Evolutionary conservation across 2,888 invertebrate species (phyloP).

Genomic region (Craniophora ligustri): DNA sequence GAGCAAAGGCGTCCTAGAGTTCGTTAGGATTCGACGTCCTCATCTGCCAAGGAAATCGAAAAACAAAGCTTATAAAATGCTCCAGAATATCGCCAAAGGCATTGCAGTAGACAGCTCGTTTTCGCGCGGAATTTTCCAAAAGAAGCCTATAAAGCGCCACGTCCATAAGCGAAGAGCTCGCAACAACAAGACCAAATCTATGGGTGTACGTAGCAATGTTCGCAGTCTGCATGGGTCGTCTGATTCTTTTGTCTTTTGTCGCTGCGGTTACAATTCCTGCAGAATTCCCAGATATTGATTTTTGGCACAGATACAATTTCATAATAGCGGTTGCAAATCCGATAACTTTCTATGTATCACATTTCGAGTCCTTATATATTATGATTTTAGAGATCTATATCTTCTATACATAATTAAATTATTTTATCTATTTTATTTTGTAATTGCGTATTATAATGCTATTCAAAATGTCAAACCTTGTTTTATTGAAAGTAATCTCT

Average conservation of each 20-base stretch:
- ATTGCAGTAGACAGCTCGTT: conserved; percentile 3
- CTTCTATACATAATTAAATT: conserved; percentile 9
- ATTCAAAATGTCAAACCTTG: background rate
- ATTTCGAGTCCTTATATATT: conserved; percentile 2
- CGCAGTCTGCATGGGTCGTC: conserved; percentile 26
- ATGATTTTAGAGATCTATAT: conserved; percentile 1
- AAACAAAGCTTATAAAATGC: conserved; percentile 52
- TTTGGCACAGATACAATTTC: background rate
- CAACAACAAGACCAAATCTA: conserved; percentile 15
- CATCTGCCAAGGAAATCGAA: conserved; percentile 60
- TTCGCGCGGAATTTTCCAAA: conserved; percentile 3
- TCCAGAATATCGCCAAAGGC: conserved; percentile 53
- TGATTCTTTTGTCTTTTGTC: conserved; percentile 28
- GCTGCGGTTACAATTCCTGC: conserved; percentile 29
- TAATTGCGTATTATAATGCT: conserved; percentile 11
- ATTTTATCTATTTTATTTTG: conserved; percentile 7
- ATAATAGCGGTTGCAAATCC: background rate
- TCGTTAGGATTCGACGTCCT: conserved; percentile 45
- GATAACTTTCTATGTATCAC: background rate
- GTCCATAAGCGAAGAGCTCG: conserved; percentile 4
- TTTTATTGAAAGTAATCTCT: background rate
- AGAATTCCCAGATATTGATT: conserved; percentile 17
- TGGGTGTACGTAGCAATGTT: background rate
- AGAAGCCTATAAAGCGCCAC: conserved; percentile 10
- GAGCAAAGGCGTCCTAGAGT: conserved; percentile 19